Evolutionary conservation across 2,888 invertebrate species (phyloP).

Genomic region (Corbicula japonica): DNA sequence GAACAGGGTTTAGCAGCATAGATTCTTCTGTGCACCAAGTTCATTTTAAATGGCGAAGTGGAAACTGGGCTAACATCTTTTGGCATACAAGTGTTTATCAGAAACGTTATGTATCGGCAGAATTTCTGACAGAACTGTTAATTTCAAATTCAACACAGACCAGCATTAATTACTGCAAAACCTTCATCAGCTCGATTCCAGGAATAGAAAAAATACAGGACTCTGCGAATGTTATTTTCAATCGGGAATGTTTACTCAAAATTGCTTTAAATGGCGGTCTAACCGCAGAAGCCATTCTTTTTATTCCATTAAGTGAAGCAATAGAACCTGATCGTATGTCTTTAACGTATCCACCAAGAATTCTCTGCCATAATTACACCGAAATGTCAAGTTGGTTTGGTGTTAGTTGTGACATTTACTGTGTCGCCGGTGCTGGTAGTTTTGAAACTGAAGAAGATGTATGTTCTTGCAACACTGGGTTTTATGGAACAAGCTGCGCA

Average conservation of each 20-base stretch:
- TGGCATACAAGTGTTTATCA: conserved; percentile 65
- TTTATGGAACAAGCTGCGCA: conserved; percentile 69
- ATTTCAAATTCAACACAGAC: conserved; percentile 5
- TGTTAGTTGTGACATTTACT: conserved; percentile 53
- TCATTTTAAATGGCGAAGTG: conserved; percentile 42
- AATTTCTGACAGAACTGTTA: conserved; percentile 7
- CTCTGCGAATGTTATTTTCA: conserved; percentile 5
- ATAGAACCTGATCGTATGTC: conserved; percentile 40
- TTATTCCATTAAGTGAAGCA: conserved; percentile 34
- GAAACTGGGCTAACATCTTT: conserved; percentile 67
- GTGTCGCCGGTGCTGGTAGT: conserved; percentile 62
- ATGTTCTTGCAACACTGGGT: conserved; percentile 72
- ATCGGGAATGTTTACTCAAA: conserved; percentile 38
- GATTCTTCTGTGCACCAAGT: conserved; percentile 52
- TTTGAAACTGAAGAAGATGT: conserved; percentile 11
- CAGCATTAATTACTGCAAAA: conserved; percentile 16
- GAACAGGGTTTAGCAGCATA: conserved; percentile 37
- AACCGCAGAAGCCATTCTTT: conserved; percentile 11
- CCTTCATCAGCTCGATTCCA: conserved; percentile 21
- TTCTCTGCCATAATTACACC: conserved; percentile 41
- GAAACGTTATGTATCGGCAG: conserved; percentile 33
- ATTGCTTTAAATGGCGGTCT: conserved; percentile 4
- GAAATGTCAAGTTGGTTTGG: conserved; percentile 65
- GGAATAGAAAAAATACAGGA: conserved; percentile 12
- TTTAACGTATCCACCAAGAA: conserved; percentile 28